phyloP scores from a whole-genome alignment of 2,888 invertebrate genomes.

The Metopia argyrocephala region DNA sequence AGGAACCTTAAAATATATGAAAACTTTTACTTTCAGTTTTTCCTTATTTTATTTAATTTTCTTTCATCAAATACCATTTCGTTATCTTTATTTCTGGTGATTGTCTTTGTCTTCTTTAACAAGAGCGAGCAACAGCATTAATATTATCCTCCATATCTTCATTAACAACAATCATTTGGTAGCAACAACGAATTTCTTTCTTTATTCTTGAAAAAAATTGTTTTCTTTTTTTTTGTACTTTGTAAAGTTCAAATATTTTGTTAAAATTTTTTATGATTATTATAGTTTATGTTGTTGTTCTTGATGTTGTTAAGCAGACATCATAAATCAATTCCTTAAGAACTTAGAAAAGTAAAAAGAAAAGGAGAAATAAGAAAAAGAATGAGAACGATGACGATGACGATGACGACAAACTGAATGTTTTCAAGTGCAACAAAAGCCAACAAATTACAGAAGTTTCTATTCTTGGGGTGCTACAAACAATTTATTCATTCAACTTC shows the following conservation, averaged over 20 bases:
- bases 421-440: constrained; percentile 50
- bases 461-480: neutral
- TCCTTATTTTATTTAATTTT: constrained; percentile 21
- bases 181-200: neutral
- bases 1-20: constrained; percentile 38
- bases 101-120: constrained; percentile 16
- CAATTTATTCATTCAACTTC: constrained; percentile 39
- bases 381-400: constrained; percentile 14
- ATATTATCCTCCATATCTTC: constrained; percentile 22
- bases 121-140: neutral
- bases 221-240: constrained; percentile 49
- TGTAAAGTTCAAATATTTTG: neutral
- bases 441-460: constrained; percentile 24
- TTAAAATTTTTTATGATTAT: constrained; percentile 22
- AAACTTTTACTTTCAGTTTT: constrained; percentile 34
- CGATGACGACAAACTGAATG: neutral
- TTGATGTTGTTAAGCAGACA: constrained; percentile 69
- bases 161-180: constrained; percentile 8
- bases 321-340: constrained; percentile 70
- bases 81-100: neutral
- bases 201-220: constrained; percentile 5
- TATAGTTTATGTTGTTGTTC: constrained; percentile 33
- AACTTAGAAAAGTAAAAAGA: constrained; percentile 26
- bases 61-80: constrained; percentile 30
- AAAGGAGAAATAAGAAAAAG: neutral